Evolutionary conservation across 2,797 vertebrate genomes (phyloP), one percentile per base, ranked within the genome.

Genomic region (Rhodeus uyekii): DNA sequence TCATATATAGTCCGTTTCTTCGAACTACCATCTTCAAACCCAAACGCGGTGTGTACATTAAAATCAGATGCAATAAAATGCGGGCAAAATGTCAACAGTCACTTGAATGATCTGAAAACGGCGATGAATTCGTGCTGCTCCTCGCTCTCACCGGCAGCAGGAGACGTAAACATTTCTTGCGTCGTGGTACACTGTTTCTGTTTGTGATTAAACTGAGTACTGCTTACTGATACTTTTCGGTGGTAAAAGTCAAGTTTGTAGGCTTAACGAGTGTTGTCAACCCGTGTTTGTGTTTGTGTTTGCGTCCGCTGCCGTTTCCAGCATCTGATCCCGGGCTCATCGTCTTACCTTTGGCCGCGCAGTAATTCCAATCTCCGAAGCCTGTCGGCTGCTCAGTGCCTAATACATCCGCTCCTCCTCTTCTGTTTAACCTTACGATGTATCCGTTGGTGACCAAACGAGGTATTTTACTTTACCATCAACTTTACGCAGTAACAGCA

Each of bases 351-450:
- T 69, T 24, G 42, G 55, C 29, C 4, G 55, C 68, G 29, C 53
- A 81, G 68, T 69, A 68, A 69, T 58, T 68, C 38, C 48, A 68
- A 18, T 42, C 78, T 3, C 67, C 27, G 50, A 34, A 58, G 48
- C 5, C 80, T 42, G 34, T 1, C 18, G n/a, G 58, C 16, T 38
- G 34, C 71, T 63, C 36, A 18, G 3, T 13, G 24, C 24, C 46
- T 76, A 76, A 76, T 82, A 67, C 72, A 82, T 82, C 72, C 64
- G 64, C 63, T 60, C 63, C 34, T 64, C 42, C 72, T 60, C 39
- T 14, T 68, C 29, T 10, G 39, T 48, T 69, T 77, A 24, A 68
- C 38, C 63, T 9, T 42, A 22, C 29, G 39, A 61, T 69, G 60
- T n/a, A 42, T 42, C 34, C 4, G 24, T 27, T 71, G n/a, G 16